phyloP scores from a whole-genome alignment of 2,797 vertebrate genomes.

The Gallinago solitaria region DNA sequence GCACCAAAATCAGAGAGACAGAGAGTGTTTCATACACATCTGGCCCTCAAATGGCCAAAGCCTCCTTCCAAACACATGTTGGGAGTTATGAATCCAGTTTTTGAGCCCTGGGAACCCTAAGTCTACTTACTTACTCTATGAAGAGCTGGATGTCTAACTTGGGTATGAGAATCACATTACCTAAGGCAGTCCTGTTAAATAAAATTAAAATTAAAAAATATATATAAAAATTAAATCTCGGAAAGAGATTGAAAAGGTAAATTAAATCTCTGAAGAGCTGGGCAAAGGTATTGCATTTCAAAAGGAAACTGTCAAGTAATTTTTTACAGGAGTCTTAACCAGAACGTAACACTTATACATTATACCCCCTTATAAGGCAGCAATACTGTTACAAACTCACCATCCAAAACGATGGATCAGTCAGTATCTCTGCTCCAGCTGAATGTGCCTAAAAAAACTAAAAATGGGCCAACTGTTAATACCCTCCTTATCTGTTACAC shows the following conservation, averaged over 20 bases:
- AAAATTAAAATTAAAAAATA: neutral
- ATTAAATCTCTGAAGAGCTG: neutral
- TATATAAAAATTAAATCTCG: neutral
- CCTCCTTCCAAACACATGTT: neutral
- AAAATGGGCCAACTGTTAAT: neutral
- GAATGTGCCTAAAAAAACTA: neutral
- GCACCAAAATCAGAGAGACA: neutral
- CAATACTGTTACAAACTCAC: neutral
- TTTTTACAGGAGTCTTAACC: neutral
- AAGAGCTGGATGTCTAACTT: neutral
- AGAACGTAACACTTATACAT: neutral
- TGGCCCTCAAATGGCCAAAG: neutral
- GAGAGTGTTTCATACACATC: constrained; percentile 13
- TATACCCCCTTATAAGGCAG: neutral
- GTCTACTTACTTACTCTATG: neutral
- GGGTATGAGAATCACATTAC: neutral
- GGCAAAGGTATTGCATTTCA: neutral
- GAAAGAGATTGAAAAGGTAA: neutral
- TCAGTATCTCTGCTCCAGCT: neutral
- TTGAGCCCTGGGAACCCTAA: neutral
- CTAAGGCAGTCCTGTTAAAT: neutral
- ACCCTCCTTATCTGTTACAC: neutral
- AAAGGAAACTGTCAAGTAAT: neutral
- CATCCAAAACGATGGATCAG: neutral
- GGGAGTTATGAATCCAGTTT: neutral